Evolutionary conservation across 2,888 invertebrate genomes (phyloP).

Genomic region (Atethmia centrago): DNA sequence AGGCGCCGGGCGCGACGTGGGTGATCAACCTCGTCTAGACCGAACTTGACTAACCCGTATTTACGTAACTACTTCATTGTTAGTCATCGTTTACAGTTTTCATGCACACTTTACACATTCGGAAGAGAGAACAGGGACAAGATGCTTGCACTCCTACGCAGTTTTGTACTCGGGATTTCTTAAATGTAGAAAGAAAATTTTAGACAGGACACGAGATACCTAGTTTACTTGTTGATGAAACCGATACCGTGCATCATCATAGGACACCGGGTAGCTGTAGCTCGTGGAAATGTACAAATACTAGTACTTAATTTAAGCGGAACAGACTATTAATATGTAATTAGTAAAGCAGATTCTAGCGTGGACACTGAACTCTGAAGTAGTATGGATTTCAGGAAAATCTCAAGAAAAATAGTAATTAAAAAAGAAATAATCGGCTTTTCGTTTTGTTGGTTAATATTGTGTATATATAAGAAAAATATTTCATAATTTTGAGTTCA

Average conservation of each 20-base stretch:
- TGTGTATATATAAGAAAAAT: no score
- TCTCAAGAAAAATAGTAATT: no score
- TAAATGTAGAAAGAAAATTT: neutral
- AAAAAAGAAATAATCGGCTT: no score
- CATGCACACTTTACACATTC: slow-evolving; percentile 22
- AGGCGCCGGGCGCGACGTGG: slow-evolving; percentile 64
- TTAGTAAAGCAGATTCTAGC: neutral
- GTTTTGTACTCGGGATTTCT: neutral
- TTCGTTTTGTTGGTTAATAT: no score
- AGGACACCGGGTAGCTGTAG: no score
- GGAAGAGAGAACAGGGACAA: slow-evolving; percentile 18
- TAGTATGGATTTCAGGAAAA: neutral
- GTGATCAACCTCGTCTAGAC: slow-evolving; percentile 76
- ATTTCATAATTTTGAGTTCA: no score
- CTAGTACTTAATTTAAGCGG: neutral
- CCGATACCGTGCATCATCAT: no score
- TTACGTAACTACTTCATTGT: slow-evolving; percentile 62
- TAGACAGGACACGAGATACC: neutral
- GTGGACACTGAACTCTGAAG: neutral
- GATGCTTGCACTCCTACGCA: neutral
- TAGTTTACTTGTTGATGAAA: neutral
- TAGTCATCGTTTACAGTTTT: slow-evolving; percentile 56
- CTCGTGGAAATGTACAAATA: neutral
- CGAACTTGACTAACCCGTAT: slow-evolving; percentile 70
- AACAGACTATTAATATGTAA: neutral